Percentiles rank a stretch among this genome's conserved stretches.
phyloP scores from a whole-genome alignment of 2,888 invertebrate genomes.

The Augochlorella aurata region DNA sequence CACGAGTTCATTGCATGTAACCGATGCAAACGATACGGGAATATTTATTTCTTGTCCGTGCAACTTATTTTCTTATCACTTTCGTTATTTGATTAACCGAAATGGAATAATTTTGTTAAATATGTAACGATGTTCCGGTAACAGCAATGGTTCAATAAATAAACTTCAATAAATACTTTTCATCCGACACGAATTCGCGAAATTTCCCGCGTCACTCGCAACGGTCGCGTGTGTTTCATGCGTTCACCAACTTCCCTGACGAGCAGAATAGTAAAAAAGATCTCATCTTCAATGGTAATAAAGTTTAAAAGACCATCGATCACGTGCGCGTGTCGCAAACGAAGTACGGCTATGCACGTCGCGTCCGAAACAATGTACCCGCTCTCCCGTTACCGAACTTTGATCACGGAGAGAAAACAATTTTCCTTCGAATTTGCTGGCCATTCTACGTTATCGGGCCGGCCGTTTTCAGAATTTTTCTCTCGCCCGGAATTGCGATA shows the following conservation, averaged over 20 bases:
- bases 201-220: background rate
- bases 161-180: no score
- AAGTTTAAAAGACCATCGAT: slow-evolving; percentile 54
- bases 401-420: slow-evolving; percentile 39
- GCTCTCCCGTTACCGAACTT: slow-evolving; percentile 17
- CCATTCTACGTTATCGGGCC: slow-evolving; percentile 28
- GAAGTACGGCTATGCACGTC: slow-evolving; percentile 30
- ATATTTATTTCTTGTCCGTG: background rate
- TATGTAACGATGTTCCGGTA: no score
- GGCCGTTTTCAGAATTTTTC: slow-evolving; percentile 30
- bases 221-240: background rate
- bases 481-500: slow-evolving; percentile 35
- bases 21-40: background rate
- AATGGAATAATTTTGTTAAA: background rate
- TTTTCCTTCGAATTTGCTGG: slow-evolving; percentile 40
- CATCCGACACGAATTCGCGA: background rate
- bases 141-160: no score
- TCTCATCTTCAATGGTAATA: slow-evolving; percentile 37
- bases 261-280: background rate
- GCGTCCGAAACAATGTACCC: slow-evolving; percentile 36
- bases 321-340: slow-evolving; percentile 37
- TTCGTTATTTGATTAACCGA: background rate
- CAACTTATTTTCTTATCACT: background rate
- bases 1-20: background rate
- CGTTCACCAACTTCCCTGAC: background rate